Evolutionary conservation across 2,888 invertebrate genomes (phyloP), one percentile per base, ranked within the genome.

Genomic region (Pollenia griseotomentosa): DNA sequence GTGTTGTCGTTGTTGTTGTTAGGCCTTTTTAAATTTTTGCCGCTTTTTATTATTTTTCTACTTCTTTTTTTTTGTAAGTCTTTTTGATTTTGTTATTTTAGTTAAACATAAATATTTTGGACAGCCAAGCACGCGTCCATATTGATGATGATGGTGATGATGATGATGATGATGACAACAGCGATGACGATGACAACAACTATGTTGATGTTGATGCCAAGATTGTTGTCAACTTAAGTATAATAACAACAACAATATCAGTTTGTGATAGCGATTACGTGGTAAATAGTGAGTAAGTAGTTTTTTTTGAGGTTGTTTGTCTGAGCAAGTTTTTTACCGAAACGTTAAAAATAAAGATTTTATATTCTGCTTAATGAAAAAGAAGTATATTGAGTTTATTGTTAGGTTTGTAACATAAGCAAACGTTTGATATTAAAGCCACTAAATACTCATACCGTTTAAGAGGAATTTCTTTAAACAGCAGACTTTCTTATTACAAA

Each of bases 211-310:
- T 23, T 66, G 83, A 33, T 83, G 68, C 59, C 53, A 68, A 61
- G 79, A 80, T 85, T 85, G 79, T 55, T 85, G 79, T 74, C 74
- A 80, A 68, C 66, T 84, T 79, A 74, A 55, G 46, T 68, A 68
- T 59, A 55, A 65, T 46, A 78, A 75, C 61, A 48, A 44, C 65
- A 78, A 75, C 33, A 65, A 65, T 16, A 75, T 57, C 14, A 16
- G 16, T 51, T 71, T 85, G 19, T 82, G 55, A 70, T 77, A 66
- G 66, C 73, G 71, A 82, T 85, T 85, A 85, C 82, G 70, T 85
- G 81, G 48, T 82, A 78, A 77, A 82, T 82, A 48, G 71, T 71
- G 70, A 81, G 40, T 51, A 42, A 66, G 53, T 73, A 46, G 48
- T 75, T 71, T 61, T 23, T 68, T 55, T 14, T 44, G 11, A 51